A percentile compares a stretch with the other conserved stretches of the same genome.
phyloP scores from a whole-genome alignment of 2,113 vertebrate genomes.

The Aleadryas rufinucha region DNA sequence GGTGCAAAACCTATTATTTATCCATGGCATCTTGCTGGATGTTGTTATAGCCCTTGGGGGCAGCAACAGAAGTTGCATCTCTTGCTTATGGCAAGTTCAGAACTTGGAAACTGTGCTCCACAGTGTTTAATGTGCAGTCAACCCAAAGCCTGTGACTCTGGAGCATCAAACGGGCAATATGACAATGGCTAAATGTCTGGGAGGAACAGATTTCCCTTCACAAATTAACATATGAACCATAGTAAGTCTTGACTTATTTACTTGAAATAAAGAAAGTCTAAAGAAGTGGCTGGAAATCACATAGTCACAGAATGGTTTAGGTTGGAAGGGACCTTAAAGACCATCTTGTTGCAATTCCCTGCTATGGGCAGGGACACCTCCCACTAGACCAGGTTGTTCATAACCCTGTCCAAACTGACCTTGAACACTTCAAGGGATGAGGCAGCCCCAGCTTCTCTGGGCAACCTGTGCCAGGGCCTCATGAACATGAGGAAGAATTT shows the following conservation, averaged over 20 bases:
- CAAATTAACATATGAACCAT: neutral
- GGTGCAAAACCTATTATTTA: neutral
- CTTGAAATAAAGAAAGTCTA: neutral
- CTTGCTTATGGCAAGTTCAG: neutral
- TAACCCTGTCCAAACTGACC: neutral
- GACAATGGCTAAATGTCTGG: neutral
- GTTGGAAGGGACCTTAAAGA: neutral
- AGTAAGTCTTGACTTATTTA: neutral
- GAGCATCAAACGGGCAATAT: neutral
- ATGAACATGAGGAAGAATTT: neutral
- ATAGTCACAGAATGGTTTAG: neutral
- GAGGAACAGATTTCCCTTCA: neutral
- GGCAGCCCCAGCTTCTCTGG: neutral
- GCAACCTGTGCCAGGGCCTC: fast-evolving
- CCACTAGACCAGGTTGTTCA: neutral
- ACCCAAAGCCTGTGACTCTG: neutral
- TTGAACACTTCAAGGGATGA: neutral
- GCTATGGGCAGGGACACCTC: neutral
- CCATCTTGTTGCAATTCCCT: fast-evolving
- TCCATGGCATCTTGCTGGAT: neutral
- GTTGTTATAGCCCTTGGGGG: neutral
- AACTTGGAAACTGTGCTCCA: neutral
- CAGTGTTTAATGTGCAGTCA: neutral
- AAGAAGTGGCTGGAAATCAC: neutral
- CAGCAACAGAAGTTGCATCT: neutral